Percentiles rank a stretch among this genome's conserved stretches.
Conservation (phyloP, 2,113 vertebrate species). For the Todiramphus chloris region DNA sequence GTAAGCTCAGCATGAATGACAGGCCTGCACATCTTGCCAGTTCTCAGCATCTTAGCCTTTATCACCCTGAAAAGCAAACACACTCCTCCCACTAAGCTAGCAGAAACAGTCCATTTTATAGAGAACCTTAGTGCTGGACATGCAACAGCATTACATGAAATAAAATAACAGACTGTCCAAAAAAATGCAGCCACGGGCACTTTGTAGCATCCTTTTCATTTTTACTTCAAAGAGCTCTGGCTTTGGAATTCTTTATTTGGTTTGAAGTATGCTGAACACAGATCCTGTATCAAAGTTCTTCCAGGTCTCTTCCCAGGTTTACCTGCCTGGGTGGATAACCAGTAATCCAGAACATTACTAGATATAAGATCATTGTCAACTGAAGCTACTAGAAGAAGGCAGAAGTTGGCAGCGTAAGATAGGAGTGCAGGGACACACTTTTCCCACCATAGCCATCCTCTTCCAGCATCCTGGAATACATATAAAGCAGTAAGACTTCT, state of each 20-base stretch:
- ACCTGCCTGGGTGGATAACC: background rate
- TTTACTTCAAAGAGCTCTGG: background rate
- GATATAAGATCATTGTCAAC: background rate
- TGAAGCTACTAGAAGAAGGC: background rate
- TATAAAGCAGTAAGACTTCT: background rate
- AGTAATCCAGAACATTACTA: background rate
- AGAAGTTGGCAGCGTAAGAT: background rate
- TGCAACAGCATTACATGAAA: background rate
- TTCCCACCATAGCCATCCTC: background rate
- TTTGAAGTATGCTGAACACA: background rate
- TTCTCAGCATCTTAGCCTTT: background rate
- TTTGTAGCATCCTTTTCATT: background rate
- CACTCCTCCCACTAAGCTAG: background rate
- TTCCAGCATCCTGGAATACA: background rate
- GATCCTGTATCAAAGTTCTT: background rate
- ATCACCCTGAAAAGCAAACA: background rate
- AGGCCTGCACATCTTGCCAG: background rate
- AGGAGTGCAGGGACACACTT: background rate
- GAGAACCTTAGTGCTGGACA: background rate
- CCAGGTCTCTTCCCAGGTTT: background rate
- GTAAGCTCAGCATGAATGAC: background rate
- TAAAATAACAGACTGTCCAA: background rate
- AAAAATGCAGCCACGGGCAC: background rate
- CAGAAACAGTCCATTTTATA: background rate
- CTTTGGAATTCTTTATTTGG: slow-evolving; percentile 61